A percentile compares a stretch with the other conserved stretches of the same genome.
Conservation (phyloP, 2,113 vertebrate species). For the Conger conger region DNA sequence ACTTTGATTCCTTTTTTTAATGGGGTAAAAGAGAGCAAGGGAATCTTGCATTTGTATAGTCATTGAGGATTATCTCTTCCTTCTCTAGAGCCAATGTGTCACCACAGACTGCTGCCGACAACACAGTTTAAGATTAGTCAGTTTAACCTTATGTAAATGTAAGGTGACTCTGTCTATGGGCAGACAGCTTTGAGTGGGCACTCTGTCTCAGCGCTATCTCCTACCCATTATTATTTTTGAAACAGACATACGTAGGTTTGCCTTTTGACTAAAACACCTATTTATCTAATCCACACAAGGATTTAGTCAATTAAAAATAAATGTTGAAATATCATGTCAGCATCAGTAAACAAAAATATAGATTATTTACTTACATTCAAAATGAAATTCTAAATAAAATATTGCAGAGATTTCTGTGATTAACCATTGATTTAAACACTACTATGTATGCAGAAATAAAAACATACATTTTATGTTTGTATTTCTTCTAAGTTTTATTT, state of each 20-base stretch:
- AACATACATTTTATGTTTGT: not conserved
- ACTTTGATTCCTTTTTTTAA: not conserved
- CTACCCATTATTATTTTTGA: too few relatives aligned
- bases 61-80: not conserved
- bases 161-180: too few relatives aligned
- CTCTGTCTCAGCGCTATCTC: too few relatives aligned
- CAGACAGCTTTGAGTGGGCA: too few relatives aligned
- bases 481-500: not conserved
- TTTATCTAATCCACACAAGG: too few relatives aligned
- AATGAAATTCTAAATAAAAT: not conserved
- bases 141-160: not conserved
- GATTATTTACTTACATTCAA: too few relatives aligned
- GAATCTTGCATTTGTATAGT: not conserved
- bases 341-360: too few relatives aligned
- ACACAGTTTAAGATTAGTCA: not conserved
- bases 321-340: too few relatives aligned
- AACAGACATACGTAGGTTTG: too few relatives aligned
- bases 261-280: too few relatives aligned
- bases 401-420: not conserved
- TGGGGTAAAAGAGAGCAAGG: not conserved
- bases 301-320: too few relatives aligned
- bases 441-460: not conserved
- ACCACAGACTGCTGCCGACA: not conserved
- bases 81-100: not conserved
- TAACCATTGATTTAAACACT: not conserved